Percentiles rank a stretch among this genome's conserved stretches.
phyloP scores from a whole-genome alignment of 1,140 invertebrate species.

The Drosophila rhopaloa region DNA sequence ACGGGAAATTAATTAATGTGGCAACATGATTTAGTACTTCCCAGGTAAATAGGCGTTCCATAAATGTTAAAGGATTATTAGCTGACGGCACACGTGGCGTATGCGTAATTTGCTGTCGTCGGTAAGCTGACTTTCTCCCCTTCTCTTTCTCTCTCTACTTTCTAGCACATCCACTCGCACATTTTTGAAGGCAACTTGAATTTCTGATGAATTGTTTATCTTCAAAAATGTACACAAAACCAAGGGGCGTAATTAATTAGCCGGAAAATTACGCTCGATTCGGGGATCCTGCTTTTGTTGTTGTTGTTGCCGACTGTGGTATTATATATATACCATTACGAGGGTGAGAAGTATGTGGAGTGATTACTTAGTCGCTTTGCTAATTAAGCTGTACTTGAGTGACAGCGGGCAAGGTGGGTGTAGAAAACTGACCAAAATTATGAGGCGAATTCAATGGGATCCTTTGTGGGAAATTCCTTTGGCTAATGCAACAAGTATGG shows the following conservation, averaged over 20 bases:
- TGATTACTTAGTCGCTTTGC: constrained; percentile 68
- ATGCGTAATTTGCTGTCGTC: constrained; percentile 72
- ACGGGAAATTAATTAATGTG: constrained; percentile 81
- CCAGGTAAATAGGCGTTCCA: constrained; percentile 81
- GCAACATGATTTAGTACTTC: constrained; percentile 83
- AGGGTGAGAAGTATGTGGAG: constrained; percentile 33
- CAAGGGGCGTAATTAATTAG: constrained; percentile 77
- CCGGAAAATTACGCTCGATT: constrained; percentile 47
- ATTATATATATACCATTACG: constrained; percentile 47
- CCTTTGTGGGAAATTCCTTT: constrained; percentile 4
- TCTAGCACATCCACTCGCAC: constrained; percentile 3
- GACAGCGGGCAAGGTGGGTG: neutral
- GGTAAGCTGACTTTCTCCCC: constrained; percentile 13
- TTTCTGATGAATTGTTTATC: constrained; percentile 82
- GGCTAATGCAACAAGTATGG: constrained; percentile 20
- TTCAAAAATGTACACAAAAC: constrained; percentile 72
- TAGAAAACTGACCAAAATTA: constrained; percentile 31
- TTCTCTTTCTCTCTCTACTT: neutral
- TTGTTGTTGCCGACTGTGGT: constrained; percentile 37
- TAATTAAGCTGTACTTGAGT: constrained; percentile 67
- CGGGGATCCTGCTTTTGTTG: constrained; percentile 12
- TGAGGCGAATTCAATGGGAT: constrained; percentile 44
- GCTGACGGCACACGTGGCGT: constrained; percentile 79
- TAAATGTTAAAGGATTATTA: constrained; percentile 83
- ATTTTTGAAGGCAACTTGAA: constrained; percentile 46